Evolutionary conservation across 1,140 invertebrate species (phyloP).

Genomic region (Diabrotica undecimpunctata): DNA sequence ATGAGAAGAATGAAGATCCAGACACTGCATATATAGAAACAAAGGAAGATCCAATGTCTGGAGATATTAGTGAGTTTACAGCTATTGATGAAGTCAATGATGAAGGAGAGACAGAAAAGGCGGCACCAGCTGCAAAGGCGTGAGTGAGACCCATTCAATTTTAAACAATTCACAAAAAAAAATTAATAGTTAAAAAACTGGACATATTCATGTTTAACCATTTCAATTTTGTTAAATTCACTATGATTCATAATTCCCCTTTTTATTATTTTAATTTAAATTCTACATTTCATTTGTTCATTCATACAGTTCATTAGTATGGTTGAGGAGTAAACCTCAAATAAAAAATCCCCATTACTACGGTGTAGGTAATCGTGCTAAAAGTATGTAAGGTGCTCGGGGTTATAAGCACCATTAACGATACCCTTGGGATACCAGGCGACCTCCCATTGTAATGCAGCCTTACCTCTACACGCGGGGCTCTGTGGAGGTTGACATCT

Average conservation of each 20-base stretch:
- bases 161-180: not conserved
- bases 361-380: slow-evolving; percentile 15
- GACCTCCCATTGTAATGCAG: slow-evolving; percentile 6
- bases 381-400: slow-evolving; percentile 9
- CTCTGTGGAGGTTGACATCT: slow-evolving; percentile 8
- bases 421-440: slow-evolving; percentile 15
- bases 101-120: not conserved
- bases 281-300: no score
- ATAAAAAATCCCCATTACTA: slow-evolving; percentile 16
- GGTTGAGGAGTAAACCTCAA: slow-evolving; percentile 15
- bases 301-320: no score
- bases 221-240: no score
- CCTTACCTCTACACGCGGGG: slow-evolving; percentile 13
- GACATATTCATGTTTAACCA: no score
- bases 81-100: not conserved
- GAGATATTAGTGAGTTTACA: not conserved
- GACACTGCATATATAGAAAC: not conserved
- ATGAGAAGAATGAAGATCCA: not conserved
- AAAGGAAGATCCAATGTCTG: not conserved
- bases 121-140: not conserved
- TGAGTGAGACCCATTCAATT: not conserved
- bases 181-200: not conserved
- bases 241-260: no score
- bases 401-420: slow-evolving; percentile 13
- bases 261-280: no score